A percentile compares a stretch with the other conserved stretches of the same genome.
These are phyloP conservation scores for Chondrilla cf. caribensis DNA, from an alignment of 37 sponge, comb jelly and placozoan species.

Conservation along the genomic window DNA sequence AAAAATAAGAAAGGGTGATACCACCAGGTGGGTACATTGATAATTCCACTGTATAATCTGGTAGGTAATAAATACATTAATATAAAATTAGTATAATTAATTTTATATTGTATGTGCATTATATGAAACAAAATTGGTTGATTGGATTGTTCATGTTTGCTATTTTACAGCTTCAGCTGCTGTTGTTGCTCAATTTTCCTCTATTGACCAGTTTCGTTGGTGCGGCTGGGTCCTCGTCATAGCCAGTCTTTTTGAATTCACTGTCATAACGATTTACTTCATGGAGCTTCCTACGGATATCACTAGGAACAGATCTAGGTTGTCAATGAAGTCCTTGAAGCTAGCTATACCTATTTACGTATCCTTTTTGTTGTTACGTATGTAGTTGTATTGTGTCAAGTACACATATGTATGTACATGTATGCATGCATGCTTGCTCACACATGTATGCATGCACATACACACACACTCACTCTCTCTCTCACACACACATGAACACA, in stretches of 20 bases:
- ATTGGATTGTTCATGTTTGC: no score
- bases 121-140: no score
- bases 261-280: slow-evolving; percentile 22
- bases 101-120: no score
- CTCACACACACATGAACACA: no score
- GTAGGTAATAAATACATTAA: no score
- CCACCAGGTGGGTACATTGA: no score
- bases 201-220: slow-evolving; percentile 50
- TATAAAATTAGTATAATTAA: no score
- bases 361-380: slow-evolving; percentile 1
- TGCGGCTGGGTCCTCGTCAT: slow-evolving; percentile 35
- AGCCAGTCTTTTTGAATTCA: neutral
- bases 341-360: slow-evolving; percentile 16
- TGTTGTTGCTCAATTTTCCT: slow-evolving; percentile 42
- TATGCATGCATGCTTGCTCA: neutral
- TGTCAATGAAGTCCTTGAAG: slow-evolving; percentile 4
- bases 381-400: neutral
- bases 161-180: slow-evolving; percentile 40
- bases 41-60: no score
- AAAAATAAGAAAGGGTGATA: no score
- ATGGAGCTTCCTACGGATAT: slow-evolving; percentile 31
- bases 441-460: neutral
- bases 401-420: neutral
- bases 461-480: no score
- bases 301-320: slow-evolving; percentile 2